phyloP scores from a whole-genome alignment of 2,797 vertebrate genomes.

The Lateolabrax maculatus region DNA sequence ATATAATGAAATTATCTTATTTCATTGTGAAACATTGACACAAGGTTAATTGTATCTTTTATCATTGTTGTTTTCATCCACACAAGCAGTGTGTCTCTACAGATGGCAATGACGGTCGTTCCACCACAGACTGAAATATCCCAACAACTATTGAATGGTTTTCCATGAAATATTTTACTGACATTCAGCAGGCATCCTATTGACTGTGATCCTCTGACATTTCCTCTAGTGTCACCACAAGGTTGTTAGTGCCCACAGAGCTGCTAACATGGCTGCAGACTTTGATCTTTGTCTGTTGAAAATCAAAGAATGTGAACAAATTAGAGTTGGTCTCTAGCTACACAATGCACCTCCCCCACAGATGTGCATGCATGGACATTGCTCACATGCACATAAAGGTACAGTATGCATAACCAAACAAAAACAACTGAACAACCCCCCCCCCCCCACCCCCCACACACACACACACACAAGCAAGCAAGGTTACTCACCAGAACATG shows the following conservation, averaged over 20 bases:
- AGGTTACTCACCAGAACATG: neutral
- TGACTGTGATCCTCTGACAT: neutral
- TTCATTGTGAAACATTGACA: too few species aligned
- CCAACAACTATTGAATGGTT: neutral
- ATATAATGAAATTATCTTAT: neutral
- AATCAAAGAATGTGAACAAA: slow-evolving; percentile 44
- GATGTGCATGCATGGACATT: slow-evolving; percentile 1
- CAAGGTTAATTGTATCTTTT: neutral
- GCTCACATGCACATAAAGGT: slow-evolving; percentile 10
- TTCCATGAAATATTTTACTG: neutral
- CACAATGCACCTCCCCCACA: slow-evolving; percentile 13
- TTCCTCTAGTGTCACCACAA: neutral
- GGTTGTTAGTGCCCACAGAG: neutral
- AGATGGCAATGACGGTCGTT: neutral
- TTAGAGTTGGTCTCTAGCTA: slow-evolving; percentile 32
- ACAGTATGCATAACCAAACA: neutral
- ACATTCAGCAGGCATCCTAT: neutral
- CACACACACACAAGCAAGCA: neutral
- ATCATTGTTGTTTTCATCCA: neutral
- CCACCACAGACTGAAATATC: neutral
- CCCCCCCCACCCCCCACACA: too few species aligned
- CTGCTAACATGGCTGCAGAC: neutral
- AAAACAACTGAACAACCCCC: neutral
- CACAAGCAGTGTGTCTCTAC: neutral
- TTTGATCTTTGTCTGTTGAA: slow-evolving; percentile 8